Percentiles rank a stretch among this genome's conserved stretches.
These are phyloP conservation scores for Cacoxenus indagator DNA, from an alignment of 2,888 invertebrate genomes.

Conservation along the genomic window DNA sequence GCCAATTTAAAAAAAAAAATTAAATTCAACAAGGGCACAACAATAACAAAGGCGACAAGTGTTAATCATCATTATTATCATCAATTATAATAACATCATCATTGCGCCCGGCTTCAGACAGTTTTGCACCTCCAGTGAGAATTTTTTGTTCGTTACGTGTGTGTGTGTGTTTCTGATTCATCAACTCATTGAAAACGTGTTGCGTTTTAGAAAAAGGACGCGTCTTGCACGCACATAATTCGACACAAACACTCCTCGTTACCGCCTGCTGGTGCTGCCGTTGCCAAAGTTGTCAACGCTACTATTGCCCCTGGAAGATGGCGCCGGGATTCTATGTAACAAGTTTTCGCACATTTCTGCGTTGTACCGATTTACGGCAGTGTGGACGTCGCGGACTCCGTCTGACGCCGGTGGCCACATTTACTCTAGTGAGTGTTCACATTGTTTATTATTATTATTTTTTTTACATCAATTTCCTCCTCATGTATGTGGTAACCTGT, in stretches of 20 bases:
- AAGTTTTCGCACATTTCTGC: constrained; percentile 75
- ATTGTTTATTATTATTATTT: not conserved
- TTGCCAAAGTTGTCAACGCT: too few species aligned
- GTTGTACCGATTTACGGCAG: constrained; percentile 73
- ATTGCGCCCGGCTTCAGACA: not conserved
- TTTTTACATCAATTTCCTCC: not conserved
- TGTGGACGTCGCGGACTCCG: constrained; percentile 62
- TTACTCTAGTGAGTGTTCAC: constrained; percentile 50
- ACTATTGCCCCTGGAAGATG: too few species aligned
- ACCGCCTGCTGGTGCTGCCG: too few species aligned
- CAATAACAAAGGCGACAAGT: constrained; percentile 8
- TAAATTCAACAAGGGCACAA: constrained; percentile 13
- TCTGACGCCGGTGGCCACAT: constrained; percentile 56
- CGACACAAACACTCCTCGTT: too few species aligned
- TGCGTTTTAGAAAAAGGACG: too few species aligned
- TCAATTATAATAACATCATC: not conserved
- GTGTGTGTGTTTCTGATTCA: constrained; percentile 31
- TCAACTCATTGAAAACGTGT: too few species aligned
- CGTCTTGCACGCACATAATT: too few species aligned
- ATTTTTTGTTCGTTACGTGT: too few species aligned
- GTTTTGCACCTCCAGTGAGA: too few species aligned
- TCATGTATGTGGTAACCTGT: not conserved
- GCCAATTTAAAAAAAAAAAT: too few species aligned
- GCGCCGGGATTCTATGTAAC: constrained; percentile 76
- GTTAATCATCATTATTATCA: constrained; percentile 5